phyloP scores from a whole-genome alignment of 2,888 invertebrate species.

The Eurytoma californica region DNA sequence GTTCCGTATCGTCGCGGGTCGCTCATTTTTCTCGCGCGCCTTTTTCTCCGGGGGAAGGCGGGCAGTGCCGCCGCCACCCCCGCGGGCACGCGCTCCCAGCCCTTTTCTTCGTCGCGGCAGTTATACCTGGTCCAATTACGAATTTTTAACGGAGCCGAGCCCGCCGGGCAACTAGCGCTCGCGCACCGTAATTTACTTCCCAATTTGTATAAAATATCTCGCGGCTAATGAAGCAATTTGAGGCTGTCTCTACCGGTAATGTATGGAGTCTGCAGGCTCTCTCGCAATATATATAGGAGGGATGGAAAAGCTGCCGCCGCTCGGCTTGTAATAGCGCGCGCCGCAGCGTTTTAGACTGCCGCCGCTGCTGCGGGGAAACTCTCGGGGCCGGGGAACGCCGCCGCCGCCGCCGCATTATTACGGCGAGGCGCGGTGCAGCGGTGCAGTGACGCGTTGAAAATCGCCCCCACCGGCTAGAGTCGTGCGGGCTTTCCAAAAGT shows the following conservation, averaged over 20 bases:
- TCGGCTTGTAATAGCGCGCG: slow-evolving; percentile 51
- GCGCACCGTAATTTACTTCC: slow-evolving; percentile 69
- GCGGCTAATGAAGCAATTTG: slow-evolving; percentile 75
- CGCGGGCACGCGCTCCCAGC: slow-evolving; percentile 26
- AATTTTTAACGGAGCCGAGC: slow-evolving; percentile 64
- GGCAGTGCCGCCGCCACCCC: slow-evolving; percentile 46
- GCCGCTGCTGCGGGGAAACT: too few species aligned
- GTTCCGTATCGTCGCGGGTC: slow-evolving; percentile 44
- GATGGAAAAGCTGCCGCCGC: slow-evolving; percentile 57
- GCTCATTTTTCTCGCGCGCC: slow-evolving; percentile 47
- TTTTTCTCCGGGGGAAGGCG: slow-evolving; percentile 46
- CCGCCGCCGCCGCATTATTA: slow-evolving; percentile 30
- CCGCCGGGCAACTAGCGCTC: slow-evolving; percentile 4
- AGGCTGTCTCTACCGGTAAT: slow-evolving; percentile 72
- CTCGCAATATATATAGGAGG: slow-evolving; percentile 8
- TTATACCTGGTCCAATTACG: slow-evolving; percentile 68
- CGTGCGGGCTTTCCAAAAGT: background rate
- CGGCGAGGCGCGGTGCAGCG: background rate
- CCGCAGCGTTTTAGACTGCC: slow-evolving; percentile 21
- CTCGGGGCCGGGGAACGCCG: background rate
- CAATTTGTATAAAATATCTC: slow-evolving; percentile 74
- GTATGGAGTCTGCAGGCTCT: slow-evolving; percentile 66
- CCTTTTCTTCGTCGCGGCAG: slow-evolving; percentile 44
- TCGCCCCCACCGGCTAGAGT: slow-evolving; percentile 15
- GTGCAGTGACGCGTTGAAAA: slow-evolving; percentile 23